Conservation (phyloP, 2,888 invertebrate genomes). For the Caenorhabditis imperialis region DNA sequence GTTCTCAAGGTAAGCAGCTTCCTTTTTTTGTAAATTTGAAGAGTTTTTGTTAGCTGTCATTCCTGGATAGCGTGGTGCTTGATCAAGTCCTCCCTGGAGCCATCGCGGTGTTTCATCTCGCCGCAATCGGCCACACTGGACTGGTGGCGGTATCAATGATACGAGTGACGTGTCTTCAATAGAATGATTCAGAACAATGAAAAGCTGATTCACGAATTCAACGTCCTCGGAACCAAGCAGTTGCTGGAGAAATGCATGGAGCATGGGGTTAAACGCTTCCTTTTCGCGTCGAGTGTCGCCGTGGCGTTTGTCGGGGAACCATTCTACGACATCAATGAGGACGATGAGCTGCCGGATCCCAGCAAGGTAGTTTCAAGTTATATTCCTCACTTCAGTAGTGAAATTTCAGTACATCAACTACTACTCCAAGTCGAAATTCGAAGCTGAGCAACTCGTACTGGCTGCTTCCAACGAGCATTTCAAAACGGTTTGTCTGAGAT, state of each 20-base stretch:
- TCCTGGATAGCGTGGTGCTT: slow-evolving; percentile 9
- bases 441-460: slow-evolving; percentile 27
- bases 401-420: slow-evolving; percentile 34
- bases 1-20: too few species aligned
- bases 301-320: slow-evolving; percentile 32
- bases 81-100: slow-evolving; percentile 19
- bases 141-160: too few species aligned
- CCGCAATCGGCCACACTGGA: slow-evolving; percentile 43
- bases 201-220: slow-evolving; percentile 10
- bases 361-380: background rate
- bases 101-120: slow-evolving; percentile 38
- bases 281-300: slow-evolving; percentile 37
- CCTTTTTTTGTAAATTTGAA: too few species aligned
- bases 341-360: slow-evolving; percentile 22
- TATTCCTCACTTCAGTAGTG: background rate
- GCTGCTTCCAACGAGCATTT: slow-evolving; percentile 14
- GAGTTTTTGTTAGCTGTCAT: slow-evolving; percentile 18
- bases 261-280: slow-evolving; percentile 13
- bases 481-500: slow-evolving; percentile 29
- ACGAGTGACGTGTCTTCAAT: slow-evolving; percentile 4
- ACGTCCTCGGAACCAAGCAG: slow-evolving; percentile 18
- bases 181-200: slow-evolving; percentile 5
- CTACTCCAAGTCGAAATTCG: slow-evolving; percentile 37
- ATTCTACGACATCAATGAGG: slow-evolving; percentile 7
- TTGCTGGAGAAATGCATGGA: slow-evolving; percentile 10